Conservation (phyloP, 37 sponge, comb jelly and placozoan species). For the Petrosia ficiformis region DNA sequence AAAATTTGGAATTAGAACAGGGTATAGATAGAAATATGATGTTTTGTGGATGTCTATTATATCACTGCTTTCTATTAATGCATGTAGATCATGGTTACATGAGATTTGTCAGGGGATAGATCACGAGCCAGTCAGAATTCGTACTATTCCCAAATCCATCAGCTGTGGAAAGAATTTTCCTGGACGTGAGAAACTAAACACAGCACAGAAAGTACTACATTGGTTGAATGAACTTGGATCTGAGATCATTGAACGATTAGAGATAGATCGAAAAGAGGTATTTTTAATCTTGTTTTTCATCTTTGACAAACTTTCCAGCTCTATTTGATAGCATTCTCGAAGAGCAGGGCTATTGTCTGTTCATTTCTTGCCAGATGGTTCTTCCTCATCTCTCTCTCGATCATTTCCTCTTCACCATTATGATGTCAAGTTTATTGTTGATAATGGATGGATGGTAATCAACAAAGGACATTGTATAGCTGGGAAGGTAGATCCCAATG, state of each 20-base stretch:
- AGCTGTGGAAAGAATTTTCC: constrained; percentile 89
- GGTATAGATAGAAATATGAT: constrained; percentile 33
- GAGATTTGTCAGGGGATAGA: constrained; percentile 71
- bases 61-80: neutral
- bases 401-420: constrained; percentile 11
- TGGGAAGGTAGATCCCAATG: constrained; percentile 4
- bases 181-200: constrained; percentile 47
- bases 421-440: neutral
- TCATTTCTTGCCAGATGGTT: constrained; percentile 12
- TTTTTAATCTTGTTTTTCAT: neutral
- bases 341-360: constrained; percentile 10
- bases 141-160: constrained; percentile 64
- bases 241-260: constrained; percentile 59
- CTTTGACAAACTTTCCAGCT: neutral
- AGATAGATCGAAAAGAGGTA: constrained; percentile 21
- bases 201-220: constrained; percentile 43
- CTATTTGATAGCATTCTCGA: constrained; percentile 4
- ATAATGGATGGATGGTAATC: constrained; percentile 8
- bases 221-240: constrained; percentile 60
- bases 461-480: neutral
- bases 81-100: constrained; percentile 62
- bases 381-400: constrained; percentile 5
- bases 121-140: constrained; percentile 59
- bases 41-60: too few species aligned
- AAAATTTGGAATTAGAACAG: constrained; percentile 72